These are phyloP conservation scores for Amphiprion ocellaris DNA, from an alignment of 2,113 vertebrate species.

Conservation along the genomic window DNA sequence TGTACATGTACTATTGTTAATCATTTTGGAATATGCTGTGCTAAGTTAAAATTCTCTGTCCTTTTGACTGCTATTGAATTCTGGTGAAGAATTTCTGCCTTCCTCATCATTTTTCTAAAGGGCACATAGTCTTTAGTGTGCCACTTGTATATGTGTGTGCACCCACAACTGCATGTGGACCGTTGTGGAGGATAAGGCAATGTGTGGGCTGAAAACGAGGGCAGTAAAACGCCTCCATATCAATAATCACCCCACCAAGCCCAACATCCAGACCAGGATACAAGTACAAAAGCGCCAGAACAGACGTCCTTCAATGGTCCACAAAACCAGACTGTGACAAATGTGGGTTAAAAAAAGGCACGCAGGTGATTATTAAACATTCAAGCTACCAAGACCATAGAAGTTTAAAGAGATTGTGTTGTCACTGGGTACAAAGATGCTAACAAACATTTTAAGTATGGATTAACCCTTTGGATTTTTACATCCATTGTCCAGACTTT, in stretches of 20 bases:
- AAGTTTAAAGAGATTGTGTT: too few relatives aligned
- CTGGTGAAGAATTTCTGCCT: too few relatives aligned
- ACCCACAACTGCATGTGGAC: not conserved
- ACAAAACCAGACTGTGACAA: not conserved
- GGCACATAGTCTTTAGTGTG: too few relatives aligned
- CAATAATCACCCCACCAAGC: constrained; percentile 24
- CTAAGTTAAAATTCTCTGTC: too few relatives aligned
- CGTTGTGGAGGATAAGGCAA: not conserved
- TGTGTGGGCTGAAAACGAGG: constrained; percentile 14
- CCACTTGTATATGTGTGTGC: not conserved
- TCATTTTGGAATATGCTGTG: too few relatives aligned
- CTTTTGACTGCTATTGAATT: too few relatives aligned
- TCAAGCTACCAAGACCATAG: not conserved
- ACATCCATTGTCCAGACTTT: not conserved
- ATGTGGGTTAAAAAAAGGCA: not conserved
- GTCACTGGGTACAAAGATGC: too few relatives aligned
- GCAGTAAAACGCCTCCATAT: constrained; percentile 19
- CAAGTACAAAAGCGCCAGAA: not conserved
- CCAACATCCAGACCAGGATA: constrained; percentile 30
- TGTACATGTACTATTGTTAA: too few relatives aligned
- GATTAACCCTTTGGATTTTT: not conserved
- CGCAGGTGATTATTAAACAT: not conserved
- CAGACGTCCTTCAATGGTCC: constrained; percentile 22
- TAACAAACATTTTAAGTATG: not conserved
- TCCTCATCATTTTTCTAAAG: too few relatives aligned